phyloP scores from a whole-genome alignment of 2,797 vertebrate genomes.

The Adelosebastes latens region DNA sequence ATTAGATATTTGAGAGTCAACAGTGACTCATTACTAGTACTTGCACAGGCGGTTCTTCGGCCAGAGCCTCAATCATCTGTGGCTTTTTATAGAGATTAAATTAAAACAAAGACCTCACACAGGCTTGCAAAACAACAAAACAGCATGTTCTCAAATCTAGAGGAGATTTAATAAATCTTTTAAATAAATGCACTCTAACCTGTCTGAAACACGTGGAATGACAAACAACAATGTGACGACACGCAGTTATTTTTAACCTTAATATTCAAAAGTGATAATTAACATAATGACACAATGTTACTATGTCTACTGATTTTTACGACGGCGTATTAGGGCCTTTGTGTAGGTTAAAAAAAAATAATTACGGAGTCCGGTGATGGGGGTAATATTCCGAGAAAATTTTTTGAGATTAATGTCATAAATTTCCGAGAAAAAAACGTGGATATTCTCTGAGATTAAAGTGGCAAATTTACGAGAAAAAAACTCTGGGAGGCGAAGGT shows the following conservation, averaged over 20 bases:
- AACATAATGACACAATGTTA: neutral
- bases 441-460: too few relatives aligned
- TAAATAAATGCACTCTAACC: neutral
- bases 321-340: neutral
- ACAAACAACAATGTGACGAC: neutral
- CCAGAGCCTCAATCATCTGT: neutral
- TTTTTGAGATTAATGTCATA: too few relatives aligned
- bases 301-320: neutral
- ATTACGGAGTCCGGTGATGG: neutral
- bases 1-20: constrained; percentile 1
- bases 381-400: neutral
- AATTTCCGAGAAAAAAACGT: too few relatives aligned
- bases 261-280: neutral
- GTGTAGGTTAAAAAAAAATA: neutral
- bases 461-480: too few relatives aligned
- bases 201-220: neutral
- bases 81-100: neutral
- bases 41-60: neutral
- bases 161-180: neutral
- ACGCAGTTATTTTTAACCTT: neutral
- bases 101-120: neutral
- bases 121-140: neutral
- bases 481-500: too few relatives aligned
- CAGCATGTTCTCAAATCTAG: neutral
- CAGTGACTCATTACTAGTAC: neutral